Evolutionary conservation across 2,888 invertebrate genomes (phyloP).

Genomic region (Epirrhoe tristata): DNA sequence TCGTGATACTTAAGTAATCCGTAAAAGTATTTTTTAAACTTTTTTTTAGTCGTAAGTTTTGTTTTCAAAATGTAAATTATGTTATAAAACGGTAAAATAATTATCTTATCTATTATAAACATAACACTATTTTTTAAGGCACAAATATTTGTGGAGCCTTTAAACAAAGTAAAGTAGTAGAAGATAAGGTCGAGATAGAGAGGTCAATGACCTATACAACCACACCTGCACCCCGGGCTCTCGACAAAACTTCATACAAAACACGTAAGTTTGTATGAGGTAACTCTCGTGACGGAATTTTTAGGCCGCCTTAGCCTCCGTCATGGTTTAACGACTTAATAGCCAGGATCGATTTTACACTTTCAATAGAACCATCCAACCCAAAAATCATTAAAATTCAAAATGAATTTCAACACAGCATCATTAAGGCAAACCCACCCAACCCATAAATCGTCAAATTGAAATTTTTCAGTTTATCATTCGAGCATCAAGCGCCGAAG

Average conservation of each 20-base stretch:
- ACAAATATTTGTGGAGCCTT: slow-evolving; percentile 24
- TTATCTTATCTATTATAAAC: background rate
- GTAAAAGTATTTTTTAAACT: too few species aligned
- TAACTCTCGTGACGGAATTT: too few species aligned
- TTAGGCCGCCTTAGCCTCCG: too few species aligned
- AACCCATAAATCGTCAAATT: background rate
- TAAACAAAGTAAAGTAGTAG: slow-evolving; percentile 6
- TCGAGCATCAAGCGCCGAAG: slow-evolving; percentile 13
- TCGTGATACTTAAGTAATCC: too few species aligned
- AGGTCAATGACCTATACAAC: slow-evolving; percentile 14
- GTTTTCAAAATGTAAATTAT: too few species aligned
- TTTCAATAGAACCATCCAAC: too few species aligned
- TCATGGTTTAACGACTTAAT: too few species aligned
- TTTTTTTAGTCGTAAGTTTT: too few species aligned
- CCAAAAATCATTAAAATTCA: background rate
- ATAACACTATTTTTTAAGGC: background rate
- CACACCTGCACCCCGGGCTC: too few species aligned
- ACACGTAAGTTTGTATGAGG: too few species aligned
- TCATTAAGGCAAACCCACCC: background rate
- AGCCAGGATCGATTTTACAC: too few species aligned
- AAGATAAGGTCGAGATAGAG: slow-evolving; percentile 14
- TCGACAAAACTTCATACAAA: too few species aligned
- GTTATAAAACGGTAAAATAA: background rate
- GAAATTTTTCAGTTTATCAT: slow-evolving; percentile 1
- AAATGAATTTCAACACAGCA: background rate